These are phyloP conservation scores for Melanostoma scalare DNA, from an alignment of 2,888 invertebrate species.

Conservation along the genomic window DNA sequence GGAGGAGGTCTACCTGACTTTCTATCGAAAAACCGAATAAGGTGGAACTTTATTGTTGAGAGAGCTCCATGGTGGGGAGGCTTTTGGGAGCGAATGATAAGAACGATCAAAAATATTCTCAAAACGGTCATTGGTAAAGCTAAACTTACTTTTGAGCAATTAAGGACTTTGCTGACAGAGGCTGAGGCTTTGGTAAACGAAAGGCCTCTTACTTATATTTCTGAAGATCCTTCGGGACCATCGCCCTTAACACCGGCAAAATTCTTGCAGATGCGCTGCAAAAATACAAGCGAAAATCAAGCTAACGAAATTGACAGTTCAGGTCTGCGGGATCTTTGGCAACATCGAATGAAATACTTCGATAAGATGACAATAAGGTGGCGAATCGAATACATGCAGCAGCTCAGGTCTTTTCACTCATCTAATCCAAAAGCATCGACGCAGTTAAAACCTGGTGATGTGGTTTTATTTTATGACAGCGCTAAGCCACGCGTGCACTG, in stretches of 20 bases:
- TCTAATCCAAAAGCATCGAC: constrained; percentile 21
- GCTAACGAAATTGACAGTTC: constrained; percentile 8
- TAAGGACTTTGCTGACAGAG: constrained; percentile 15
- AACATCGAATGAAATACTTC: constrained; percentile 33
- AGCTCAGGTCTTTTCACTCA: constrained; percentile 41
- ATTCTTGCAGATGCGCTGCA: constrained; percentile 14
- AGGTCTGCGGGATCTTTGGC: constrained; percentile 18
- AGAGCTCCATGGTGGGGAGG: constrained; percentile 56
- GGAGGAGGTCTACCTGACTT: constrained; percentile 8
- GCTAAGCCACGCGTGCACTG: constrained; percentile 18
- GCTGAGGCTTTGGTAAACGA: constrained; percentile 33
- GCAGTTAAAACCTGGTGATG: constrained; percentile 31
- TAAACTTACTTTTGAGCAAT: constrained; percentile 30
- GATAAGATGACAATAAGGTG: constrained; percentile 20
- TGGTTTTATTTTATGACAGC: constrained; percentile 27
- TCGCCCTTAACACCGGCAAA: constrained; percentile 22
- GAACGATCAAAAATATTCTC: constrained; percentile 49
- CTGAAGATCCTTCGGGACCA: constrained; percentile 3
- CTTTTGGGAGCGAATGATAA: constrained; percentile 48
- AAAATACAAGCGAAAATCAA: background rate
- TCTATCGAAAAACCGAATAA: constrained; percentile 34
- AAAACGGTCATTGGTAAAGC: constrained; percentile 49
- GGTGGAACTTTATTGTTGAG: constrained; percentile 52
- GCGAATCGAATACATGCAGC: constrained; percentile 41
- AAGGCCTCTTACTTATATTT: constrained; percentile 26